These are phyloP conservation scores for Sebastes vulpes DNA, from an alignment of 2,797 vertebrate genomes.

Conservation along the genomic window DNA sequence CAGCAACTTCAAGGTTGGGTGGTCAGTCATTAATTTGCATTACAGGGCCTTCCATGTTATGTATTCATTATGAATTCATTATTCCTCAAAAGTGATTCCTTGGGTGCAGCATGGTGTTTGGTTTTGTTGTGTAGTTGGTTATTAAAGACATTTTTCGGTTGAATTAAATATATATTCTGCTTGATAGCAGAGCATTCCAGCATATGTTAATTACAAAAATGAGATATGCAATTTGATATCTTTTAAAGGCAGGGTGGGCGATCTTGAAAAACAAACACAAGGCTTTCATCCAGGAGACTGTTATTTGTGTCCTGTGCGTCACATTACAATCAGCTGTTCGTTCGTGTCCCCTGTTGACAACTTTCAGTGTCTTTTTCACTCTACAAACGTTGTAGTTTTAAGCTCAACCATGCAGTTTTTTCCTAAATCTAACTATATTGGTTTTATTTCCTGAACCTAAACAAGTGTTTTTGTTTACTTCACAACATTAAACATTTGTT, in stretches of 20 bases:
- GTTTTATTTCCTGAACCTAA: no score
- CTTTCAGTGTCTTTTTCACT: background rate
- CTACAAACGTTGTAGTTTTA: no score
- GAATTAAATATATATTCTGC: background rate
- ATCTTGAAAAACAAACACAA: background rate
- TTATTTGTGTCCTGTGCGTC: background rate
- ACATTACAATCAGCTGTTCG: background rate
- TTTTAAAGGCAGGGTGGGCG: background rate
- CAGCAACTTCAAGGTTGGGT: conserved; percentile 69
- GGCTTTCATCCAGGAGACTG: background rate
- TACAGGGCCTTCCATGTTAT: conserved; percentile 49
- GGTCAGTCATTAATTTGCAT: conserved; percentile 67
- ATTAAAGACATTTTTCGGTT: background rate
- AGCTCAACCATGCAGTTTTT: no score
- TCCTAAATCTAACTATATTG: no score
- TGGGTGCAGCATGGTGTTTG: background rate
- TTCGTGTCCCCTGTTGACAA: background rate
- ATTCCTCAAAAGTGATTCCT: conserved; percentile 1
- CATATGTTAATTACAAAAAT: background rate
- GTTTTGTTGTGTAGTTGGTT: background rate
- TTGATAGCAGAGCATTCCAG: background rate
- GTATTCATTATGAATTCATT: conserved; percentile 66
- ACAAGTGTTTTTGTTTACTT: no score
- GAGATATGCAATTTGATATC: background rate
- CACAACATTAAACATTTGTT: no score